Evolutionary conservation across 2,888 invertebrate species (phyloP).

Genomic region (Hirtodrosophila duncani): DNA sequence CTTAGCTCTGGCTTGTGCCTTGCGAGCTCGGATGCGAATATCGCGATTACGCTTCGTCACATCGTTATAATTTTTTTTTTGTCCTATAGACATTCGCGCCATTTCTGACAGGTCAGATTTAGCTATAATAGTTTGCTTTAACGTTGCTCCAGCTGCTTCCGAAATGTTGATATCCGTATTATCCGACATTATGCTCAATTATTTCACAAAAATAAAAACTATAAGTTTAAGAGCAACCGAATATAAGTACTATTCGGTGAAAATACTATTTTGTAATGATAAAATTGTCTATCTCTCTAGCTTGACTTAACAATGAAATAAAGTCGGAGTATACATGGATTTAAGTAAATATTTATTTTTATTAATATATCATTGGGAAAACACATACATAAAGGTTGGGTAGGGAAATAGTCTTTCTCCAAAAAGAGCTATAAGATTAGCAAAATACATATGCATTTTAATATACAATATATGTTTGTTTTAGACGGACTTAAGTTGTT

Average conservation of each 20-base stretch:
- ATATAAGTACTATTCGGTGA: too few species aligned
- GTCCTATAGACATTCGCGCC: constrained; percentile 33
- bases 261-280: not conserved
- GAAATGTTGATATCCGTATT: too few species aligned
- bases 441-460: constrained; percentile 61
- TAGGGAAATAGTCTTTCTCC: constrained; percentile 37
- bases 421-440: constrained; percentile 66
- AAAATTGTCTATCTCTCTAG: too few species aligned
- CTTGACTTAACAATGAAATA: too few species aligned
- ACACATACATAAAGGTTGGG: constrained; percentile 32
- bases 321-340: constrained; percentile 15
- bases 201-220: too few species aligned
- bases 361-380: constrained; percentile 50
- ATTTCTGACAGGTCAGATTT: constrained; percentile 33
- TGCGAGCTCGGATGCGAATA: not conserved
- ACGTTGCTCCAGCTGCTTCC: too few species aligned
- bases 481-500: constrained; percentile 54
- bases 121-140: constrained; percentile 20
- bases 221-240: too few species aligned
- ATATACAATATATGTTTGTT: constrained; percentile 49
- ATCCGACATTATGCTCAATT: too few species aligned
- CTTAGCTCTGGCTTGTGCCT: too few species aligned
- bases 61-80: constrained; percentile 28
- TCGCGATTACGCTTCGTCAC: constrained; percentile 19
- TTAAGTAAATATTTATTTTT: constrained; percentile 21